phyloP scores from a whole-genome alignment of 2,888 invertebrate species.

The Agelastica alni region DNA sequence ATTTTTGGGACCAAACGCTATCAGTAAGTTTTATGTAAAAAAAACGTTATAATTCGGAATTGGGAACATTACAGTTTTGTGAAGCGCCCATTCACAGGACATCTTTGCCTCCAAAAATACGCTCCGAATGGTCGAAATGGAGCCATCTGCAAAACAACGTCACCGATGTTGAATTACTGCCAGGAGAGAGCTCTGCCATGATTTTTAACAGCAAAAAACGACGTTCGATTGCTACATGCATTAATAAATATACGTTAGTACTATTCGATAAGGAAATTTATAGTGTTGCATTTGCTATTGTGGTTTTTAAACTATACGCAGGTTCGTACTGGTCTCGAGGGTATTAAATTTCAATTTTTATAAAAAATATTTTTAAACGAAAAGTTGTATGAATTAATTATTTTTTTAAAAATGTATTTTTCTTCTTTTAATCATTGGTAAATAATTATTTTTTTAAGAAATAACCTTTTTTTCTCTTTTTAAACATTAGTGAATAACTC shows the following conservation, averaged over 20 bases:
- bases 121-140: constrained; percentile 55
- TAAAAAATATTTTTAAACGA: no score
- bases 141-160: constrained; percentile 38
- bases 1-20: no score
- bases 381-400: no score
- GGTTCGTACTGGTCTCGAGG: no score
- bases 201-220: constrained; percentile 38
- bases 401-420: no score
- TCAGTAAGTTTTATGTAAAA: no score
- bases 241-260: constrained; percentile 53
- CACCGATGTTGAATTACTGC: constrained; percentile 39
- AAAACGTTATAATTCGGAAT: no score
- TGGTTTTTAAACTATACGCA: constrained; percentile 13
- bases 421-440: no score
- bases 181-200: neutral
- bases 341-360: no score
- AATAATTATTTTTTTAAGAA: no score
- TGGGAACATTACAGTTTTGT: constrained; percentile 55
- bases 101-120: constrained; percentile 43
- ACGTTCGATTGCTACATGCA: constrained; percentile 48
- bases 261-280: constrained; percentile 23
- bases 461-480: no score
- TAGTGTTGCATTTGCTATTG: constrained; percentile 20
- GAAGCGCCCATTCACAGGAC: constrained; percentile 48
- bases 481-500: no score